Conservation (phyloP, 2,888 invertebrate species). For the Heliconius aoede region DNA sequence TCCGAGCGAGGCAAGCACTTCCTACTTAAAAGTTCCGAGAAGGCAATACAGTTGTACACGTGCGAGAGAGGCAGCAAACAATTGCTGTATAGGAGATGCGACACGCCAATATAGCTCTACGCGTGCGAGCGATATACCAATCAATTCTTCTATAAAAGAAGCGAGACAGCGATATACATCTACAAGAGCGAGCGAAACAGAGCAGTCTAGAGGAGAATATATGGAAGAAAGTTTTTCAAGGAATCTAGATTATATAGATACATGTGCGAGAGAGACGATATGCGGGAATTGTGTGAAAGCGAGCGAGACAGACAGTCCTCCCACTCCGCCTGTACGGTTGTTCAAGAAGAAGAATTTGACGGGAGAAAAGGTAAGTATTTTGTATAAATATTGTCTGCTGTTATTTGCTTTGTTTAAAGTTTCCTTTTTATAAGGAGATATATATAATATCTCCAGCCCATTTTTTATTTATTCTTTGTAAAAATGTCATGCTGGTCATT, state of each 20-base stretch:
- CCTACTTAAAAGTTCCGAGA: neutral
- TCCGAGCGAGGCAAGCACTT: slow-evolving; percentile 41
- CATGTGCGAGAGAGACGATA: slow-evolving; percentile 3
- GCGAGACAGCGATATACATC: slow-evolving; percentile 47
- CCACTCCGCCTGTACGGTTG: slow-evolving; percentile 58
- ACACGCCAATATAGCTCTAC: slow-evolving; percentile 46
- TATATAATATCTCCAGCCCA: no score
- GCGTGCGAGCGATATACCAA: slow-evolving; percentile 47
- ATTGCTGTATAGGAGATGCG: slow-evolving; percentile 32
- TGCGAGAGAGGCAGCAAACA: slow-evolving; percentile 53
- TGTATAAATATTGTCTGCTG: neutral
- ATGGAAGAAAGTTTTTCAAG: neutral
- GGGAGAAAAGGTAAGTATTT: slow-evolving; percentile 52
- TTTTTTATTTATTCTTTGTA: no score
- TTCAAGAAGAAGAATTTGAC: slow-evolving; percentile 54
- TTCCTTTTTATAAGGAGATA: no score
- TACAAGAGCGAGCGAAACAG: slow-evolving; percentile 34
- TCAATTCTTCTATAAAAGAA: slow-evolving; percentile 33
- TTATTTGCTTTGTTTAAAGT: neutral
- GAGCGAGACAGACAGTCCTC: slow-evolving; percentile 55
- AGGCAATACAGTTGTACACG: slow-evolving; percentile 41
- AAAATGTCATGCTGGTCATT: no score
- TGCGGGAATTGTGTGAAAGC: slow-evolving; percentile 47
- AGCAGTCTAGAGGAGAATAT: neutral
- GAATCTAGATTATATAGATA: neutral